phyloP scores from a whole-genome alignment of 2,113 vertebrate genomes.

The Colistium nudipinnis region DNA sequence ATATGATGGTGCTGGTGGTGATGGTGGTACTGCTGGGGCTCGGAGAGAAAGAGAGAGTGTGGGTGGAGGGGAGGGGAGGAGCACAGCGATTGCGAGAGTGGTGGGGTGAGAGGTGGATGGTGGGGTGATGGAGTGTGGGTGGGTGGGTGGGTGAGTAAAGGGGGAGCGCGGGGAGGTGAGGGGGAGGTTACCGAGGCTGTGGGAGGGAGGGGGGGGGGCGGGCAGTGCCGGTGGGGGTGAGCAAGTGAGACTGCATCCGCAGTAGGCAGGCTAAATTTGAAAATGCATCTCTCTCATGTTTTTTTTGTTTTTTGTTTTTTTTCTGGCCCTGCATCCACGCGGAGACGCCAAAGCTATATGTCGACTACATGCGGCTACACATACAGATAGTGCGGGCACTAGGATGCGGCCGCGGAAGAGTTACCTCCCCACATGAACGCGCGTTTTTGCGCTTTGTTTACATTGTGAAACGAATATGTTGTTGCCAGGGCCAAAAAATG shows the following conservation, averaged over 20 bases:
- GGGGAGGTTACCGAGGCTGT: constrained; percentile 68
- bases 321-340: neutral
- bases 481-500: neutral
- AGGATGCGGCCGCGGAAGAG: no score
- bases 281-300: constrained; percentile 21
- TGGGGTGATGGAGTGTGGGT: constrained; percentile 74
- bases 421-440: no score
- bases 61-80: constrained; percentile 73
- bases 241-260: constrained; percentile 41
- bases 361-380: neutral
- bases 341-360: neutral
- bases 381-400: neutral
- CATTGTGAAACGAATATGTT: neutral
- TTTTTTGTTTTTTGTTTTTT: no score
- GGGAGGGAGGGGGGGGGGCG: constrained; percentile 50
- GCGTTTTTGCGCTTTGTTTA: neutral
- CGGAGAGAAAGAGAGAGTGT: constrained; percentile 66
- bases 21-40: constrained; percentile 75
- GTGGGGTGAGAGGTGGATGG: constrained; percentile 74
- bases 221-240: constrained; percentile 53
- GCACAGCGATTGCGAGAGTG: constrained; percentile 63
- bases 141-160: constrained; percentile 69
- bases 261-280: constrained; percentile 48
- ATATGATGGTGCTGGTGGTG: constrained; percentile 69
- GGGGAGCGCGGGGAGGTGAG: constrained; percentile 64